Conservation (phyloP, 2,888 invertebrate species). For the Drosophila neutralis region DNA sequence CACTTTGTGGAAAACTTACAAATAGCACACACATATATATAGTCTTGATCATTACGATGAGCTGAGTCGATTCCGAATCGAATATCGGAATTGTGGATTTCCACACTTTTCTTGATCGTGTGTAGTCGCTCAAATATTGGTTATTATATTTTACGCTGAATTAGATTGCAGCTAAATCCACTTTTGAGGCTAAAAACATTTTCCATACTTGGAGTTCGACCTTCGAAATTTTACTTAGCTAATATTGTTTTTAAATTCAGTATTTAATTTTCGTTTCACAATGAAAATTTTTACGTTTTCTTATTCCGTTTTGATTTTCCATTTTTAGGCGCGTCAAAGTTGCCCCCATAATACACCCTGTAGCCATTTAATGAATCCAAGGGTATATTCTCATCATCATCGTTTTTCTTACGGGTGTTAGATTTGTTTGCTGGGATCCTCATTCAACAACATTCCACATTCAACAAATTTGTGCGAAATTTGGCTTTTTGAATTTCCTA, state of each 20-base stretch:
- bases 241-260: neutral
- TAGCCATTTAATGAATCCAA: neutral
- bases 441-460: neutral
- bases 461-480: neutral
- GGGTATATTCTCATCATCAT: neutral
- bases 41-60: neutral
- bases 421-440: neutral
- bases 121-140: neutral
- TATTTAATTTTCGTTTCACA: neutral
- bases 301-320: conserved; percentile 23
- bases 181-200: neutral
- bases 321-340: conserved; percentile 62
- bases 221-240: neutral
- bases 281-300: neutral
- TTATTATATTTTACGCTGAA: neutral
- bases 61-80: neutral
- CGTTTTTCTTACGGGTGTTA: neutral
- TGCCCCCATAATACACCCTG: conserved; percentile 58
- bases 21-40: neutral
- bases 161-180: neutral
- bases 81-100: neutral
- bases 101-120: neutral
- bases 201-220: neutral
- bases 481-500: neutral
- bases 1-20: neutral